phyloP scores from a whole-genome alignment of 2,113 vertebrate species.

The Strigops habroptila region DNA sequence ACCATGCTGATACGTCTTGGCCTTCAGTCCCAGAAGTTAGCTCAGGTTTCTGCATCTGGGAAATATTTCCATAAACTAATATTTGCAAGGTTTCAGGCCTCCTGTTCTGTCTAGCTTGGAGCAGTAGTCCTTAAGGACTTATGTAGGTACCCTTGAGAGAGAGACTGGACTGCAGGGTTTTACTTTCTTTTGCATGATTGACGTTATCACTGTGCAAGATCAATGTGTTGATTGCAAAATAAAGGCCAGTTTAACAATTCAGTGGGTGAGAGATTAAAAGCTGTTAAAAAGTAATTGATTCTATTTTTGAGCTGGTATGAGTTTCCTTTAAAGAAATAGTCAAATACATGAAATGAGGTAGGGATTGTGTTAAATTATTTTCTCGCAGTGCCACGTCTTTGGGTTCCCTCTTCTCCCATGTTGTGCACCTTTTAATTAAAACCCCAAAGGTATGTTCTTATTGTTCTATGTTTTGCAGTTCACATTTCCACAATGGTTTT shows the following conservation, averaged over 20 bases:
- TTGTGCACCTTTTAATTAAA: not conserved
- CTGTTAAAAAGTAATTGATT: not conserved
- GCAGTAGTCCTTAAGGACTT: not conserved
- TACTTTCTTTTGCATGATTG: fast-evolving
- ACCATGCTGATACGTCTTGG: not conserved
- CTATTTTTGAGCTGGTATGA: not conserved
- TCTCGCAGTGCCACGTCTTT: not conserved
- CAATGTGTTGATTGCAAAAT: not conserved
- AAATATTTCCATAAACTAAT: not conserved
- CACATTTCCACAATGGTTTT: not conserved
- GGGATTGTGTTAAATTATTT: not conserved
- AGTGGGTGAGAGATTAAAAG: not conserved
- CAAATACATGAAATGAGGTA: not conserved
- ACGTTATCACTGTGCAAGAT: not conserved
- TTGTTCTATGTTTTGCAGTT: not conserved
- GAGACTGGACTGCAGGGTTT: not conserved
- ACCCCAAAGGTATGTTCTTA: not conserved
- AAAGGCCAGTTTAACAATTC: not conserved
- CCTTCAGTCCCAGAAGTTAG: not conserved
- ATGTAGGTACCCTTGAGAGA: not conserved
- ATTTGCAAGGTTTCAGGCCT: not conserved
- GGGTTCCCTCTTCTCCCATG: not conserved
- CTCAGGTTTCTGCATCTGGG: not conserved
- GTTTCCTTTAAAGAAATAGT: not conserved
- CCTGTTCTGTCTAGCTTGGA: not conserved